Percentiles rank a stretch among this genome's conserved stretches.
Conservation (phyloP, 1,140 invertebrate species). For the Bombus cullumanus region DNA sequence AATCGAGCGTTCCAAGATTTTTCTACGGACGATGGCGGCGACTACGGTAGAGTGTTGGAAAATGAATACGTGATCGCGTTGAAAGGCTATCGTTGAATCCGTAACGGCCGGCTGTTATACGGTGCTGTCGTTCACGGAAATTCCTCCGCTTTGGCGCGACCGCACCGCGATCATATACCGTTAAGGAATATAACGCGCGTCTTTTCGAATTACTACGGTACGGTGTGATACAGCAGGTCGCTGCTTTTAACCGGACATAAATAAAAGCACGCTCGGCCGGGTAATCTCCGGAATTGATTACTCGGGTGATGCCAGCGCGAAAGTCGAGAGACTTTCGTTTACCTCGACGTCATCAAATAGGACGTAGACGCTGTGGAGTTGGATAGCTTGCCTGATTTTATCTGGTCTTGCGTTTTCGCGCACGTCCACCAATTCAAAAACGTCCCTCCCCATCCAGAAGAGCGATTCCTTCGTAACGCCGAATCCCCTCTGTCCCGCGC, state of each 20-base stretch:
- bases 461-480: not conserved
- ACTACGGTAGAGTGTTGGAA: not conserved
- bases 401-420: not conserved
- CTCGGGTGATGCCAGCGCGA: not conserved
- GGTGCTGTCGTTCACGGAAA: not conserved
- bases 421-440: slow-evolving; percentile 49
- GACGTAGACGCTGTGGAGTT: not conserved
- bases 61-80: not conserved
- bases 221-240: no score
- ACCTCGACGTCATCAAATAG: slow-evolving; percentile 34
- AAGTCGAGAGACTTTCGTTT: slow-evolving; percentile 40
- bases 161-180: no score
- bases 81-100: no score
- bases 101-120: not conserved
- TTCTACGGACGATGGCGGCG: not conserved
- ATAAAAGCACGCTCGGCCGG: slow-evolving; percentile 59
- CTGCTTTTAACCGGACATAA: slow-evolving; percentile 70
- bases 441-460: slow-evolving; percentile 5
- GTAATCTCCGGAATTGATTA: slow-evolving; percentile 65
- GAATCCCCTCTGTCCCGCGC: not conserved
- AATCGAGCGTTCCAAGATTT: not conserved
- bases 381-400: slow-evolving; percentile 48
- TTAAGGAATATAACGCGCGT: slow-evolving; percentile 53
- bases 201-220: slow-evolving; percentile 62
- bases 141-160: not conserved